Conservation (phyloP, 2,113 vertebrate species). For the Equus przewalskii region DNA sequence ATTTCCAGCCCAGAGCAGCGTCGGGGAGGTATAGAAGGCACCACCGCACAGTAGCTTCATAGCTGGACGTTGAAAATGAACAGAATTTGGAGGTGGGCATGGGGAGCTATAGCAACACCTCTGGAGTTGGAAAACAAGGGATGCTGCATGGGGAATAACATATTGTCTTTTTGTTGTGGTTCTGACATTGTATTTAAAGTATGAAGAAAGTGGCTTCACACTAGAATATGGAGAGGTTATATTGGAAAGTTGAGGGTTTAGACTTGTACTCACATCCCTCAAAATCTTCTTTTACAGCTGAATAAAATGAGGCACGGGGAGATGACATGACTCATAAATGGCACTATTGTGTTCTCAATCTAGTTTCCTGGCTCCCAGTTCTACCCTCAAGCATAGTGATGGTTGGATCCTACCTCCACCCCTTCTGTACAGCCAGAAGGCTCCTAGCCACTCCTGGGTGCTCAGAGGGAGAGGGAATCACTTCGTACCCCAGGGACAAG, state of each 20-base stretch:
- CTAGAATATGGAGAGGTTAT: not conserved
- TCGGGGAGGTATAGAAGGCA: not conserved
- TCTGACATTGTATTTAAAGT: not conserved
- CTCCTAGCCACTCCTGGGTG: too few relatives aligned
- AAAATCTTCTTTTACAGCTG: not conserved
- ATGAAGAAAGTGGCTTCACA: not conserved
- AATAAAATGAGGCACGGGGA: not conserved
- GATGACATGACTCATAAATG: not conserved
- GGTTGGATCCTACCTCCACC: too few relatives aligned
- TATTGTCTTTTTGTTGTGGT: not conserved
- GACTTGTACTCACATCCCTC: not conserved
- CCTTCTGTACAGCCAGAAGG: fast-evolving
- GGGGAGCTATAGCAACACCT: not conserved
- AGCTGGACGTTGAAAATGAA: not conserved
- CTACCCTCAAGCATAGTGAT: not conserved
- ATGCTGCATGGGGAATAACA: not conserved
- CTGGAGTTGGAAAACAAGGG: not conserved
- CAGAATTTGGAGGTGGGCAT: fast-evolving
- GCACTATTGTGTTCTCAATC: not conserved
- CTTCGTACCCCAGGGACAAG: not conserved
- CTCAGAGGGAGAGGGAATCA: not conserved
- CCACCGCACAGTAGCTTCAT: not conserved
- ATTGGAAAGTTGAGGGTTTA: not conserved
- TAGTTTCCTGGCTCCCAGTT: not conserved
- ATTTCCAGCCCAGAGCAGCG: not conserved